Evolutionary conservation across 2,113 vertebrate species (phyloP).

Genomic region (Cryptotis parvus): DNA sequence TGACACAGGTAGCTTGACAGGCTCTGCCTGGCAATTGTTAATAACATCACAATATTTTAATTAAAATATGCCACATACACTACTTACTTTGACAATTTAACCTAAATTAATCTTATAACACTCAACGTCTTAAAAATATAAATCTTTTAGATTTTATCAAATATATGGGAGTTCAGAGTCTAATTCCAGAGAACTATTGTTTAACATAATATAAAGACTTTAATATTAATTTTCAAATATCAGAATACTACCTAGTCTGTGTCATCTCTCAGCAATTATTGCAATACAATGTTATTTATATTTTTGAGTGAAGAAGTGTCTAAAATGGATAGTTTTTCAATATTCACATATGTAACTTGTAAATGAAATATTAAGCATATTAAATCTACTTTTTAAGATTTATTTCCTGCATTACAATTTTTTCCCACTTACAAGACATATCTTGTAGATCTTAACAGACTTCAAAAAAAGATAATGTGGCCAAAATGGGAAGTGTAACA

Average conservation of each 20-base stretch:
- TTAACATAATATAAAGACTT: slow-evolving; percentile 5
- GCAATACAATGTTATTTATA: background rate
- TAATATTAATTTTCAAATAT: background rate
- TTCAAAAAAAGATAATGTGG: background rate
- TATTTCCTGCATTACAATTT: background rate
- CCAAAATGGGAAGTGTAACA: background rate
- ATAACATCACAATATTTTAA: background rate
- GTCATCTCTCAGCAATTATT: background rate
- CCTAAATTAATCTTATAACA: background rate
- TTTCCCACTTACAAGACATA: slow-evolving; percentile 4
- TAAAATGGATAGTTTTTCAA: background rate
- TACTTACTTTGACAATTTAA: slow-evolving; percentile 14
- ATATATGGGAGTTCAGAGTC: background rate
- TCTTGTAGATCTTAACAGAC: background rate
- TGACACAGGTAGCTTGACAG: too few relatives aligned
- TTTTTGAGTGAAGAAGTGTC: slow-evolving; percentile 7
- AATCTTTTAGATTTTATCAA: background rate
- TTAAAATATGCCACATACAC: background rate
- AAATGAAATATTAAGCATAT: background rate
- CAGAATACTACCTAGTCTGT: background rate
- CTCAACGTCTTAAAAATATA: background rate
- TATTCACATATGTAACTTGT: background rate
- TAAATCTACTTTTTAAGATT: background rate
- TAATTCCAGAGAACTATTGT: background rate
- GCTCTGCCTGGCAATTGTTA: too few relatives aligned